These are phyloP conservation scores for Dinomys branickii DNA, from an alignment of 2,113 vertebrate genomes.

Conservation along the genomic window DNA sequence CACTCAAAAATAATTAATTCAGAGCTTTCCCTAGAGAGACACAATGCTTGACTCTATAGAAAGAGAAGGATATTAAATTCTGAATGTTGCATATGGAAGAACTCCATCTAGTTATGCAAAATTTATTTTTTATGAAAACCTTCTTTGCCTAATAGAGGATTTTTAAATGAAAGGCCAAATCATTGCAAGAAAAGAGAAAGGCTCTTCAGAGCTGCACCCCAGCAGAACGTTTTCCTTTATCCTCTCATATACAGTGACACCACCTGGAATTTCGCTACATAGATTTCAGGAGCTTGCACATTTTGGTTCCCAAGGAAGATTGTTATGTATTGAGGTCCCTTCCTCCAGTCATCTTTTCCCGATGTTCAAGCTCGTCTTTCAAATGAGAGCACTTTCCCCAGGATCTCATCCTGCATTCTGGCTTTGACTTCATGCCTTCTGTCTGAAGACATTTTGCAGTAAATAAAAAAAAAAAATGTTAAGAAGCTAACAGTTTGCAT, in stretches of 20 bases:
- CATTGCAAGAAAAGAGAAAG: not conserved
- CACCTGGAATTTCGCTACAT: no score
- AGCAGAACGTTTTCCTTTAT: not conserved
- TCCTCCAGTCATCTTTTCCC: not conserved
- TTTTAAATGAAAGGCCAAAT: not conserved
- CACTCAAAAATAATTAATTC: not conserved
- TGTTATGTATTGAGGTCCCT: not conserved
- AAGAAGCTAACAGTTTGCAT: not conserved
- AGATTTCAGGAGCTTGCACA: not conserved
- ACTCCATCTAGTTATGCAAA: not conserved
- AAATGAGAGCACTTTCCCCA: not conserved
- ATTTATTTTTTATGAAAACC: not conserved
- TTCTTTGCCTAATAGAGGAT: not conserved
- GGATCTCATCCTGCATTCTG: not conserved
- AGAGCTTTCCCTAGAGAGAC: not conserved
- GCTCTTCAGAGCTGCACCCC: not conserved
- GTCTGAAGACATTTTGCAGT: not conserved
- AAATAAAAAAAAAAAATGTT: not conserved
- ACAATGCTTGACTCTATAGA: not conserved
- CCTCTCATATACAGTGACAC: no score
- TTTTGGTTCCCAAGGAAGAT: not conserved
- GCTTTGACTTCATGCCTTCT: not conserved
- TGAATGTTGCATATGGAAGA: not conserved
- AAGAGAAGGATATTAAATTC: not conserved
- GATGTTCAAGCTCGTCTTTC: not conserved